Base-by-base conservation (phyloP, 2,888 invertebrate species). In the Hermaeophaga mercurialis region DNA sequence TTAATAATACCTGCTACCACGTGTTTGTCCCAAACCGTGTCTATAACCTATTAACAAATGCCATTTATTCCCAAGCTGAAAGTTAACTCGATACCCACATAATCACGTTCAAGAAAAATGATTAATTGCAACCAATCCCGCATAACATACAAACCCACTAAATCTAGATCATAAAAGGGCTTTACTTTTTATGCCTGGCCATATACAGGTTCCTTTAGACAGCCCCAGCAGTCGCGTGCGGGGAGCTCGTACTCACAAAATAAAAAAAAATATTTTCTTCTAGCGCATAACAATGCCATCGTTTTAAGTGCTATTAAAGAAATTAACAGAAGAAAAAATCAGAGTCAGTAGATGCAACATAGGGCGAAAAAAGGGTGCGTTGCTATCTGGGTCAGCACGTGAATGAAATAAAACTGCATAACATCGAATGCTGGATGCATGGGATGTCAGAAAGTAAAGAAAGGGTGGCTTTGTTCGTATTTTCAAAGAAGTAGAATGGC, bases 241-340 rank as follows among this genome's bases (percentile, higher is more conserved):
- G 19, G 14, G 11, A 26, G 3, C 34, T 3, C 24, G 33, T 34
- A 44, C 45, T 8, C 17, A 18, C 12, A 53, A 38, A 43, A 53
- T n/a, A 45, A 12, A 26, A 8, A 12, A 55, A 31, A 15, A 41
- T 17, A 50, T 48, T 57, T 33, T 49, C 19, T 34, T 15, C 31
- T 46, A 24, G 36, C 49, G 44, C 56, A 54, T 49, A 50, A 63
- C 63, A 65, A 56, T 48, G 22, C 53, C 11, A 44, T 45, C 53
- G 49, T 50, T 67, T 64, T 59, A 61, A 64, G 64, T 57, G 57
- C 64, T 56, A 67, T 67, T 67, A 66, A 64, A 58, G 62, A 61
- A 63, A 66, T 66, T 64, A 67, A 66, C 64, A 60, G 56, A 48
- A 44, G 47, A 56, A 52, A 63, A 62, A 66, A 62, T 49, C 48